Evolutionary conservation across 2,888 invertebrate species (phyloP), one percentile per base, ranked within the genome.

Genomic region (Polydrusus pterygomalis): DNA sequence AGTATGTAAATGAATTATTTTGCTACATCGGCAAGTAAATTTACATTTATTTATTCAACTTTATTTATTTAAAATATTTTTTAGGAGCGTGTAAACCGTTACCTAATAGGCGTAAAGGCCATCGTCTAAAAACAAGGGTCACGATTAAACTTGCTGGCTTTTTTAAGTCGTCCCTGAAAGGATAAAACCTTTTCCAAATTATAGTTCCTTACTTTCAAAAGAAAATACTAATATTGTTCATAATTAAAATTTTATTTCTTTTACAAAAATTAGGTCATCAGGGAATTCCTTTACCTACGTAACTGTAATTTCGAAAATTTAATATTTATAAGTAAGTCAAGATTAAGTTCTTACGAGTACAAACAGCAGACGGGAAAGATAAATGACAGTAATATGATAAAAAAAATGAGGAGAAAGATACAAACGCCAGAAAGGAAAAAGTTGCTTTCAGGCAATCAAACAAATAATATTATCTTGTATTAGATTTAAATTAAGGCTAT

Each of bases 361-460:
- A n/a, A n/a, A n/a, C 1, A 40, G n/a, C 13, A 45, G 45, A 45
- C 45, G n/a, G 15, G 2, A 17, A 8, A 17, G 47, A 47, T 47
- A 47, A 47, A 47, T 47, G 47, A 47, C 47, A 47, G 47, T 47
- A 47, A 47, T 47, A 47, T 47, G 8, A 47, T 47, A 47, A 47
- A 47, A 8, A 45, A 43, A 15, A 47, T 47, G 2, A 8, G 47
- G 17, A 47, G 17, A 9, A 17, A 47, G 17, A n/a, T 17, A 17
- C 17, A 47, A 47, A 47, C 3, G 47, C 1, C 2, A 47, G 17
- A 2, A 47, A n/a, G 3, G n/a, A 2, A 43, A 43, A 17, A 17
- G 17, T 17, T 47, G 15, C 0, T n/a, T 15, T 8, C 1, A 43
- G n/a, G 17, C 17, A 47, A 47, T 17, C 15, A 17, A 7, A 15